A percentile compares a stretch with the other conserved stretches of the same genome.
Conservation (phyloP, 2,113 vertebrate genomes). For the Equus quagga region DNA sequence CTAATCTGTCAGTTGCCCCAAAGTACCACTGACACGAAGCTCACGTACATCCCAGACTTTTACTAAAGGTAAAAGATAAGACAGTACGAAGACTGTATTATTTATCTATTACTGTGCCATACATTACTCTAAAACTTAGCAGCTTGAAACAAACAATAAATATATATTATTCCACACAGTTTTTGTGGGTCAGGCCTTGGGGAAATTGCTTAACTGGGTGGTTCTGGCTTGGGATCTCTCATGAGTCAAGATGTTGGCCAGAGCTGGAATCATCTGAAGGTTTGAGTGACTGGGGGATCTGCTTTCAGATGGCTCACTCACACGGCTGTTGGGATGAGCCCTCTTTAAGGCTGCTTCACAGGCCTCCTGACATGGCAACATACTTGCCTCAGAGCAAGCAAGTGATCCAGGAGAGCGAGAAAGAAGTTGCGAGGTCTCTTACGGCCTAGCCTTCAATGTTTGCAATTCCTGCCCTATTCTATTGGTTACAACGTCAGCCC, state of each 20-base stretch:
- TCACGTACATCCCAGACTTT: neutral
- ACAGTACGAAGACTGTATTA: neutral
- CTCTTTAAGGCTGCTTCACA: neutral
- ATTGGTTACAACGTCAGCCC: neutral
- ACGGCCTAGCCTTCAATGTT: neutral
- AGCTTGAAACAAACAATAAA: slow-evolving; percentile 27
- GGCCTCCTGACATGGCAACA: neutral
- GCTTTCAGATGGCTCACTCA: neutral
- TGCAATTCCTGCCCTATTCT: neutral
- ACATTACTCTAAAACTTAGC: neutral
- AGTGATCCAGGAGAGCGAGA: neutral
- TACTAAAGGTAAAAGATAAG: neutral
- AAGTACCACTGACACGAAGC: neutral
- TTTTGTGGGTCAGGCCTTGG: neutral
- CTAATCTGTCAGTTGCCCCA: neutral
- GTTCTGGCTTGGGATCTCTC: neutral
- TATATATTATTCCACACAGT: neutral
- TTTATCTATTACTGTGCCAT: neutral
- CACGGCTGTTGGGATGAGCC: neutral
- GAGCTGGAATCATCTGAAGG: too few relatives aligned
- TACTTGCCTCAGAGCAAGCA: neutral
- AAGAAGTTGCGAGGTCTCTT: neutral
- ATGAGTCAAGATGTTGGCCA: neutral
- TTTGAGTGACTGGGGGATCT: neutral
- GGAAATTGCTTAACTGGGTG: neutral